Evolutionary conservation across 2,888 invertebrate genomes (phyloP).

Genomic region (Orthosia cruda): DNA sequence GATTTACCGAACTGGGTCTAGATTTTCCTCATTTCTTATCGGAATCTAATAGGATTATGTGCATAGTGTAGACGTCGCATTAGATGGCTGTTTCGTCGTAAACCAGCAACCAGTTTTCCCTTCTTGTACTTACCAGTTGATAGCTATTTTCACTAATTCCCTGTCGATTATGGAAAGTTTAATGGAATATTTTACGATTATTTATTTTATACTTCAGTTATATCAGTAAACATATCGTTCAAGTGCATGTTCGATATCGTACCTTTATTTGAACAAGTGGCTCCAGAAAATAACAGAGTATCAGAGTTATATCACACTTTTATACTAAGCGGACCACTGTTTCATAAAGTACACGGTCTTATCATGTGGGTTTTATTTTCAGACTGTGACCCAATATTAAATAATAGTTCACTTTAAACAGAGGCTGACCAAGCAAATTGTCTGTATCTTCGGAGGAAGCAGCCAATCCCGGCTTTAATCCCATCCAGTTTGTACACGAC

Average conservation of each 20-base stretch:
- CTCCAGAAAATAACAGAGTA: constrained; percentile 36
- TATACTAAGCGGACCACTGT: neutral
- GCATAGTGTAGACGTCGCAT: neutral
- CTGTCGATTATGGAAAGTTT: constrained; percentile 55
- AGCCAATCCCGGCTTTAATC: constrained; percentile 50
- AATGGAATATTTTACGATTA: constrained; percentile 57
- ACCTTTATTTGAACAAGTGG: constrained; percentile 63
- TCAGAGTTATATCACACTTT: constrained; percentile 11
- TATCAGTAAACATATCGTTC: constrained; percentile 46
- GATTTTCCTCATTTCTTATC: neutral
- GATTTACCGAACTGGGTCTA: neutral
- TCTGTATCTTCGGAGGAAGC: constrained; percentile 50
- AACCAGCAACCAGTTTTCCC: constrained; percentile 21
- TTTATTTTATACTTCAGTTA: constrained; percentile 62
- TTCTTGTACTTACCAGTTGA: neutral
- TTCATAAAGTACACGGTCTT: neutral
- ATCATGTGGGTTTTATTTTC: constrained; percentile 14
- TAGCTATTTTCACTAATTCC: constrained; percentile 29
- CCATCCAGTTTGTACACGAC: constrained; percentile 44
- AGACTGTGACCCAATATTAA: constrained; percentile 10
- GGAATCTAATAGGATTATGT: neutral
- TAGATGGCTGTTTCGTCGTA: constrained; percentile 4
- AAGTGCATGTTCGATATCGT: constrained; percentile 50
- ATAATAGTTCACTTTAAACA: constrained; percentile 22
- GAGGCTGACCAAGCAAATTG: constrained; percentile 44